A percentile compares a stretch with the other conserved stretches of the same genome.
Evolutionary conservation across 2,888 invertebrate genomes (phyloP).

Genomic region (Cecidostiba fungosa): DNA sequence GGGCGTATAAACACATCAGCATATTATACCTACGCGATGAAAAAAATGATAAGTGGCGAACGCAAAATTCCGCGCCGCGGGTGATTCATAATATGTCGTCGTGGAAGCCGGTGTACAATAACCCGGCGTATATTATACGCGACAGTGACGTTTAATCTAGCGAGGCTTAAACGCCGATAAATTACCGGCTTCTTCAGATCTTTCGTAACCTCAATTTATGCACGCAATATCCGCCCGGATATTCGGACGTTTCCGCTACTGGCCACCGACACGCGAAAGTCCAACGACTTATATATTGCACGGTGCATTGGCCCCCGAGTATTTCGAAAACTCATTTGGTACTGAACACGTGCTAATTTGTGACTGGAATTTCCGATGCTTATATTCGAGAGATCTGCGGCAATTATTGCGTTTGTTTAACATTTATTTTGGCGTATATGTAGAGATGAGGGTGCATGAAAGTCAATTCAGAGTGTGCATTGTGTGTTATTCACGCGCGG

Average conservation of each 20-base stretch:
- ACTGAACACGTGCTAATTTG: neutral
- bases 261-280: neutral
- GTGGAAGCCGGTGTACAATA: conserved; percentile 17
- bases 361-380: no score
- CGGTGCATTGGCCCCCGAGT: neutral
- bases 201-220: conserved; percentile 56
- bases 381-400: no score
- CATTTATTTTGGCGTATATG: no score
- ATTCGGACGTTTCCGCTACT: conserved; percentile 49
- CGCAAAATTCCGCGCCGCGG: neutral
- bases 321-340: neutral
- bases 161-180: conserved; percentile 48
- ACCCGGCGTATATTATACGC: conserved; percentile 33
- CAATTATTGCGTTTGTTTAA: neutral
- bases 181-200: conserved; percentile 55
- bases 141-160: conserved; percentile 49
- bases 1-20: neutral
- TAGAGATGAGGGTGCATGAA: no score
- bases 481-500: neutral
- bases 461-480: neutral
- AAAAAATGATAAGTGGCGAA: neutral
- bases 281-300: neutral
- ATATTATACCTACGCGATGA: neutral
- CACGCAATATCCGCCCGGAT: conserved; percentile 60
- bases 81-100: conserved; percentile 4